Evolutionary conservation across 2,888 invertebrate species (phyloP).

Genomic region (Bruchidius siliquastri): DNA sequence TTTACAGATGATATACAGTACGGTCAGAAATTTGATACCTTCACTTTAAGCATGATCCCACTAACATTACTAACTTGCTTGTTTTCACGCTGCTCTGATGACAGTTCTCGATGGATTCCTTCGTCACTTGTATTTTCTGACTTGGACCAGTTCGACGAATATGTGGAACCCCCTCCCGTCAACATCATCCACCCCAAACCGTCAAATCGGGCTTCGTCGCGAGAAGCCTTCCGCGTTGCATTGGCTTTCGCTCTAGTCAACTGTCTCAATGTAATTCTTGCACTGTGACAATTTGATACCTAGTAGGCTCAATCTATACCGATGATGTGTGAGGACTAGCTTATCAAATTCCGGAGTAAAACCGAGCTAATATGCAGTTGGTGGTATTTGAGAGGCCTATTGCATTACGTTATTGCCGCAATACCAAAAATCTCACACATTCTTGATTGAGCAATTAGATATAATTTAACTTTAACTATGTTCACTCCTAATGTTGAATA

Average conservation of each 20-base stretch:
- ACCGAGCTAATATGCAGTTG: no score
- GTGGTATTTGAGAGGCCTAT: no score
- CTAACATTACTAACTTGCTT: neutral
- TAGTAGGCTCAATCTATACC: neutral
- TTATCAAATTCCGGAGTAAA: neutral
- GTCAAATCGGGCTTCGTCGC: slow-evolving; percentile 39
- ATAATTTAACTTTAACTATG: no score
- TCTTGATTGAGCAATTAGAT: no score
- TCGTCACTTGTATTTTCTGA: slow-evolving; percentile 61
- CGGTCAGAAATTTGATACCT: no score
- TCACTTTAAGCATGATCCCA: no score
- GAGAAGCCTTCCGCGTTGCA: slow-evolving; percentile 23
- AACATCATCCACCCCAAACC: slow-evolving; percentile 67
- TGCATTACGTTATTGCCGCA: no score
- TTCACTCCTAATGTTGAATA: no score
- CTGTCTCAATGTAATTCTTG: slow-evolving; percentile 5
- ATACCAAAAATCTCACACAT: no score
- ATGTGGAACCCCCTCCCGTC: slow-evolving; percentile 64
- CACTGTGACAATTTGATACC: neutral
- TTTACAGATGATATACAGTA: neutral
- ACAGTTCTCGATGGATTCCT: slow-evolving; percentile 53
- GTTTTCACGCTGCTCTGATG: slow-evolving; percentile 28
- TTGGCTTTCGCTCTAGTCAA: slow-evolving; percentile 23
- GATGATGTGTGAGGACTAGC: neutral
- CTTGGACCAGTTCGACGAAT: slow-evolving; percentile 59